A percentile compares a stretch with the other conserved stretches of the same genome.
These are phyloP conservation scores for Ceratotherium simum DNA, from an alignment of 2,113 vertebrate species.

Conservation along the genomic window DNA sequence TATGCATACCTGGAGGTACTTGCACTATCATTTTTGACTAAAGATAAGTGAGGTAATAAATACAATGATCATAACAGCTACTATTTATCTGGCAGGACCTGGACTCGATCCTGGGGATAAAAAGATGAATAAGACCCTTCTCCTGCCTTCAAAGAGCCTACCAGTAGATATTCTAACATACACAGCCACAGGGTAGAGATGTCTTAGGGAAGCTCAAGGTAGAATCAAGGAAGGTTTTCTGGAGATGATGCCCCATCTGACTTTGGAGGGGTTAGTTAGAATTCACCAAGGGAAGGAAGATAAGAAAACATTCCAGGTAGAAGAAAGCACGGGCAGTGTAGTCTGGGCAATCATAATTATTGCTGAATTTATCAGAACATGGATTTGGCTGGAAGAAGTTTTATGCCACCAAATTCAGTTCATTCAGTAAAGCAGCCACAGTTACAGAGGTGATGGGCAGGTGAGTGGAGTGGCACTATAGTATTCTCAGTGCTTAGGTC, in stretches of 20 bases:
- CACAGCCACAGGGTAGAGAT: background rate
- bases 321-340: background rate
- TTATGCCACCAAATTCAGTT: background rate
- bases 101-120: background rate
- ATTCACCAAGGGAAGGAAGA: background rate
- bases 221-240: background rate
- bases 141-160: background rate
- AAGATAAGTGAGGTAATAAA: background rate
- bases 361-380: background rate
- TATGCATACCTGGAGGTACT: background rate
- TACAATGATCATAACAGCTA: background rate
- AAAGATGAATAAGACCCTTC: background rate
- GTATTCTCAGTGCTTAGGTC: background rate
- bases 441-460: background rate
- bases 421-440: background rate
- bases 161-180: background rate
- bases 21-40: background rate
- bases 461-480: no score
- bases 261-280: background rate
- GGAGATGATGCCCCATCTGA: background rate
- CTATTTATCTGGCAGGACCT: background rate
- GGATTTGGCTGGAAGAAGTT: background rate
- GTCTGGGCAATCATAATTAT: background rate
- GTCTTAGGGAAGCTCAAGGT: background rate
- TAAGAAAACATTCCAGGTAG: background rate